A percentile compares a stretch with the other conserved stretches of the same genome.
Conservation (phyloP, 2,797 vertebrate species). For the Neosalanx taihuensis region DNA sequence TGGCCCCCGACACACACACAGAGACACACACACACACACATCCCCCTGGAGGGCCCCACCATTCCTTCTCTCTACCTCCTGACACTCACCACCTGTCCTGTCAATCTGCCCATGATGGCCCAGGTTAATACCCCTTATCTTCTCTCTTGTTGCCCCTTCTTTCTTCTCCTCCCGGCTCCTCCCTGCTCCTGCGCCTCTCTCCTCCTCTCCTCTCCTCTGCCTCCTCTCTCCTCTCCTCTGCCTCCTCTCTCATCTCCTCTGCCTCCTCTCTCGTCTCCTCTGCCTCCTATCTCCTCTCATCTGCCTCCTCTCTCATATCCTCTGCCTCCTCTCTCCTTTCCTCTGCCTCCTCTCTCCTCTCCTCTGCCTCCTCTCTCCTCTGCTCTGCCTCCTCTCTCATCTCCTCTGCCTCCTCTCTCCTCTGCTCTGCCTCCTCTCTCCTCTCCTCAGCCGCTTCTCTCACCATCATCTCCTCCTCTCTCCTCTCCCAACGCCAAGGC, state of each 20-base stretch:
- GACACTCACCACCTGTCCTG: slow-evolving; percentile 60
- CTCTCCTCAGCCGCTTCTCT: slow-evolving; percentile 23
- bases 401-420: no score
- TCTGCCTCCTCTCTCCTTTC: no score
- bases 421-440: neutral
- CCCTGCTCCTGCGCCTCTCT: neutral
- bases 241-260: no score
- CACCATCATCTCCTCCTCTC: slow-evolving; percentile 19
- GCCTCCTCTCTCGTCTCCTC: no score
- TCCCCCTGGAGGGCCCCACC: neutral
- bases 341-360: no score
- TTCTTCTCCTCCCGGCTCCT: neutral
- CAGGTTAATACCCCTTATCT: neutral
- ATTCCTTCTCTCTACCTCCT: neutral
- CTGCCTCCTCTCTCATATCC: no score
- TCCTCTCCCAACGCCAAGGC: slow-evolving; percentile 49
- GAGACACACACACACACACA: slow-evolving; percentile 16
- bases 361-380: no score
- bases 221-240: no score
- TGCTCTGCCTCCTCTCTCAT: no score
- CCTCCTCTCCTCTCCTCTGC: no score
- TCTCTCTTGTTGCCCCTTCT: neutral
- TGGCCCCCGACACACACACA: slow-evolving; percentile 14
- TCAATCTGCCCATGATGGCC: slow-evolving; percentile 51
- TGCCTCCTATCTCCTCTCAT: no score